phyloP scores from a whole-genome alignment of 2,113 vertebrate genomes.

The Muntiacus muntjak region DNA sequence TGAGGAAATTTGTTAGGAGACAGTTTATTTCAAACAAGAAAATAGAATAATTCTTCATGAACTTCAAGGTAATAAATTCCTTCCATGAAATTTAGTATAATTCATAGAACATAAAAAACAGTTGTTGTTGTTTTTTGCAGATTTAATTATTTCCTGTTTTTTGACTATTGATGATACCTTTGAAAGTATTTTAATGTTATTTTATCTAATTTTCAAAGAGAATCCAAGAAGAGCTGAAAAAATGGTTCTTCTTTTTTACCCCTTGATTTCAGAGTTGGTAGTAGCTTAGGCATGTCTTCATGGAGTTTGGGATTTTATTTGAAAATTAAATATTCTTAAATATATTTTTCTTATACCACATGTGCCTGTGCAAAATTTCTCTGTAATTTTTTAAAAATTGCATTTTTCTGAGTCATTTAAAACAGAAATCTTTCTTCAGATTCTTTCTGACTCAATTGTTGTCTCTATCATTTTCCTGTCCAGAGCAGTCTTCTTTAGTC shows the following conservation, averaged over 20 bases:
- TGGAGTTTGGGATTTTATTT: conserved; percentile 4
- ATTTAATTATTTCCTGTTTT: background rate
- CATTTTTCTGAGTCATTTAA: background rate
- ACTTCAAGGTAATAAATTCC: background rate
- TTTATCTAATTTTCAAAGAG: background rate
- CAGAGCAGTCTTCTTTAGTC: background rate
- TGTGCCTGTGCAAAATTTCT: background rate
- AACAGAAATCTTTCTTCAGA: background rate
- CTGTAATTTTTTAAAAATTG: background rate
- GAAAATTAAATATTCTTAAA: background rate
- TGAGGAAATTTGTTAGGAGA: background rate
- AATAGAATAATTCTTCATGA: background rate
- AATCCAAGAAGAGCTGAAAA: background rate
- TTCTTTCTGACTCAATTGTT: background rate
- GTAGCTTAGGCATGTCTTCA: background rate
- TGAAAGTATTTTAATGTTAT: background rate
- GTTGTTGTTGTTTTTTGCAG: background rate
- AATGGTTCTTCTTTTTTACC: background rate
- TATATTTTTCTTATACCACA: background rate
- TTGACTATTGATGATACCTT: background rate
- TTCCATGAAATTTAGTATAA: background rate
- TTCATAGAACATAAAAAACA: background rate
- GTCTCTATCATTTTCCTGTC: background rate
- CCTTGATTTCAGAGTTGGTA: background rate
- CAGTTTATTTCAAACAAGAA: background rate